Evolutionary conservation across 2,888 invertebrate species (phyloP).

Genomic region (Thymelicus lineola): DNA sequence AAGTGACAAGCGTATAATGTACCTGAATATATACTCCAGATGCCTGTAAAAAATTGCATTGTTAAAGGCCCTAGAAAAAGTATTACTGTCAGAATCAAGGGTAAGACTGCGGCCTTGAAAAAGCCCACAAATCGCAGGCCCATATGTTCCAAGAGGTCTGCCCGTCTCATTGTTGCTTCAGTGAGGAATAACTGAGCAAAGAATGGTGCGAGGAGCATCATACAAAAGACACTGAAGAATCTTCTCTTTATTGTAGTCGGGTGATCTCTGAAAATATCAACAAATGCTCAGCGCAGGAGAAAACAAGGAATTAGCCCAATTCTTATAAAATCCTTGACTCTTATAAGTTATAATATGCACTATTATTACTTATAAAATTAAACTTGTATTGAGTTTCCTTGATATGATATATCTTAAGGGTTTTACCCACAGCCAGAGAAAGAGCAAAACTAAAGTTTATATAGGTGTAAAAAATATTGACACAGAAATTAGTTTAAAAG

Average conservation of each 20-base stretch:
- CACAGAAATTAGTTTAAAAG: too few species aligned
- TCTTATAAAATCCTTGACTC: too few species aligned
- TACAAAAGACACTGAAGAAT: slow-evolving; percentile 93
- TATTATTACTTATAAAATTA: too few species aligned
- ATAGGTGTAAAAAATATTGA: too few species aligned
- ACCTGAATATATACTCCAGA: slow-evolving; percentile 89
- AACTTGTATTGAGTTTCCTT: too few species aligned
- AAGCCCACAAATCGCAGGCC: slow-evolving; percentile 91
- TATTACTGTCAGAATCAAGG: slow-evolving; percentile 91
- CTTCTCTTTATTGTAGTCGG: slow-evolving; percentile 94
- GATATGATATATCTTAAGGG: too few species aligned
- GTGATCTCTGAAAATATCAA: slow-evolving; percentile 89
- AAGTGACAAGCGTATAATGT: slow-evolving; percentile 42
- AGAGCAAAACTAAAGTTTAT: not conserved
- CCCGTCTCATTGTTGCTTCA: slow-evolving; percentile 85
- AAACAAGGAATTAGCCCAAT: too few species aligned
- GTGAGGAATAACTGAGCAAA: slow-evolving; percentile 90
- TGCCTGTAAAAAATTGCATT: slow-evolving; percentile 89
- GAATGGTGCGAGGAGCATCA: slow-evolving; percentile 92
- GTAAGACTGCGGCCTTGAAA: slow-evolving; percentile 89
- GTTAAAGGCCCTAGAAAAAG: slow-evolving; percentile 94
- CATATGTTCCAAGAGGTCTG: slow-evolving; percentile 88
- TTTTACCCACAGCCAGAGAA: not conserved
- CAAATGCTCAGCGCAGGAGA: not conserved
- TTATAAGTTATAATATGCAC: too few species aligned